These are phyloP conservation scores for Perccottus glenii DNA, from an alignment of 2,113 vertebrate genomes.

Conservation along the genomic window DNA sequence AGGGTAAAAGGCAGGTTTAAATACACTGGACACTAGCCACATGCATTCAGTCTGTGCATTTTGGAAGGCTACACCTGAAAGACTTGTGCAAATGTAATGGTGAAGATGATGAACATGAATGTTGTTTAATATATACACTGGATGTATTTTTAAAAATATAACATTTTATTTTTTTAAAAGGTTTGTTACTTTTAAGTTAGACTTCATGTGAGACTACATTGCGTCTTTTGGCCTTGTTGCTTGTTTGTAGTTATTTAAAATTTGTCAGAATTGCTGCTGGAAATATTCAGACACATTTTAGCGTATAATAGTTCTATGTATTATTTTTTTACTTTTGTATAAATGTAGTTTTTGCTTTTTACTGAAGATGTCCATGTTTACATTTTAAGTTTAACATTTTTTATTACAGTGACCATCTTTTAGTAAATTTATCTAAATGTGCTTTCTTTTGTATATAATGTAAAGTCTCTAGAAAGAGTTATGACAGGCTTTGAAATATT, in stretches of 20 bases:
- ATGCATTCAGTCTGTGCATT: not conserved
- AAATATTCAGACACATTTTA: not conserved
- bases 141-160: constrained; percentile 10
- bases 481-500: constrained; percentile 64
- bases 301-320: not conserved
- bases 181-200: constrained; percentile 6
- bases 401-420: constrained; percentile 38
- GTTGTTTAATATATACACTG: constrained; percentile 9
- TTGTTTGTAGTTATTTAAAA: constrained; percentile 11
- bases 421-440: constrained; percentile 53
- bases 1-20: not conserved
- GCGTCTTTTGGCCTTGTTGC: constrained; percentile 15
- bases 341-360: constrained; percentile 8
- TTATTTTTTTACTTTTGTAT: not conserved
- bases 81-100: constrained; percentile 29
- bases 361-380: constrained; percentile 49
- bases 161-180: not conserved
- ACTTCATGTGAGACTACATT: not conserved
- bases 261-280: not conserved
- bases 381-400: constrained; percentile 28
- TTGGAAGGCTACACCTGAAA: constrained; percentile 9
- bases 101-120: constrained; percentile 1
- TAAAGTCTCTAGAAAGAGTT: constrained; percentile 56
- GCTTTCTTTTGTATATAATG: constrained; percentile 59
- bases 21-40: not conserved